These are phyloP conservation scores for Drosophila putrida DNA, from an alignment of 2,888 invertebrate species.

Conservation along the genomic window DNA sequence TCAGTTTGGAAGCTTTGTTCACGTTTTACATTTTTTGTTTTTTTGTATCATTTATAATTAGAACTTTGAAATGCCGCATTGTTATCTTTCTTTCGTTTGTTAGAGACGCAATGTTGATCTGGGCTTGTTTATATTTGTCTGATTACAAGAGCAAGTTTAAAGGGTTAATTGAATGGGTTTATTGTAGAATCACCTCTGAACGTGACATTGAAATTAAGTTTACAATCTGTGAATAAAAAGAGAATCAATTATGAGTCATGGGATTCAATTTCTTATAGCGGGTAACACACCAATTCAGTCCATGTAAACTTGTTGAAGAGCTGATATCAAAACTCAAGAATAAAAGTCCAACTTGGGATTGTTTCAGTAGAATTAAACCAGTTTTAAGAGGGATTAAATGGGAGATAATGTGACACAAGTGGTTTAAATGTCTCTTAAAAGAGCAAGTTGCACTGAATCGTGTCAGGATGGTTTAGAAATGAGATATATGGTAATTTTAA, in stretches of 20 bases:
- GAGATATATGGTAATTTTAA: too few species aligned
- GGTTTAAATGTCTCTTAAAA: too few species aligned
- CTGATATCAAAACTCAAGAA: background rate
- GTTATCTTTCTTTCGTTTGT: conserved; percentile 63
- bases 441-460: too few species aligned
- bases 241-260: background rate
- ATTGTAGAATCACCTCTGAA: conserved; percentile 14
- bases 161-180: conserved; percentile 63
- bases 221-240: background rate
- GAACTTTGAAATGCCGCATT: conserved; percentile 66
- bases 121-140: conserved; percentile 36
- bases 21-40: conserved; percentile 8
- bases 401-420: too few species aligned
- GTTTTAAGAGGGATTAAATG: too few species aligned
- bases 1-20: conserved; percentile 4
- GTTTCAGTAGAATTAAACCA: too few species aligned
- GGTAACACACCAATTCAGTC: conserved; percentile 2
- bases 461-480: too few species aligned
- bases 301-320: background rate
- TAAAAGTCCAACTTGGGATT: too few species aligned
- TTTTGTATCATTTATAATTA: conserved; percentile 57
- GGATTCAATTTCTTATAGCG: background rate
- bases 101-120: conserved; percentile 37
- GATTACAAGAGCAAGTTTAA: conserved; percentile 53
- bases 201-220: conserved; percentile 5